A percentile compares a stretch with the other conserved stretches of the same genome.
Evolutionary conservation across 23 tunicate genomes (phyloP).

Genomic region (Halocynthia aurantium): DNA sequence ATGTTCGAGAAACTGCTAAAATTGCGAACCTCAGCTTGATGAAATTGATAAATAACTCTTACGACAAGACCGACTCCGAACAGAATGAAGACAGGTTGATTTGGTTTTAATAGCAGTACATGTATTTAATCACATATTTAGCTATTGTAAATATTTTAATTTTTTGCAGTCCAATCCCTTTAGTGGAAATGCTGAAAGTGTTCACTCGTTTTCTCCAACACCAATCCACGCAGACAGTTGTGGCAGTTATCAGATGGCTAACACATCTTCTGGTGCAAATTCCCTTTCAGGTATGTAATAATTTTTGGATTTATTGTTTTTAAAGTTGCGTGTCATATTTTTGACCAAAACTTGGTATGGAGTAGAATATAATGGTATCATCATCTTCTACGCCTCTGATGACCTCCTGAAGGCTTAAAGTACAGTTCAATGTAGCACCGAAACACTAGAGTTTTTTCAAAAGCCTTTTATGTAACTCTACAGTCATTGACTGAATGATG

Average conservation of each 20-base stretch:
- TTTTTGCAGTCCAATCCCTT: slow-evolving; percentile 38
- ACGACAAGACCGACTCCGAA: slow-evolving; percentile 32
- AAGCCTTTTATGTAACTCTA: too few relatives aligned
- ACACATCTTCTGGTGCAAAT: slow-evolving; percentile 66
- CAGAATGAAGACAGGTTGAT: slow-evolving; percentile 19
- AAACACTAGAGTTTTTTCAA: too few relatives aligned
- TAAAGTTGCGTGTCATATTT: too few relatives aligned
- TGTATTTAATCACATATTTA: neutral
- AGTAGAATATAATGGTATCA: too few relatives aligned
- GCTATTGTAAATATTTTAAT: slow-evolving; percentile 3
- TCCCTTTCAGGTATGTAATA: slow-evolving; percentile 51
- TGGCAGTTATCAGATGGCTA: slow-evolving; percentile 86
- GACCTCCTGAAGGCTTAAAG: too few relatives aligned
- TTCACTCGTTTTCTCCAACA: slow-evolving; percentile 36
- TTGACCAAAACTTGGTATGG: too few relatives aligned
- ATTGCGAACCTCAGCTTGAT: slow-evolving; percentile 66
- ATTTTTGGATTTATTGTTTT: neutral
- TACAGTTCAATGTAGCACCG: too few relatives aligned
- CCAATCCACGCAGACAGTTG: slow-evolving; percentile 52
- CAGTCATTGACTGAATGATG: too few relatives aligned
- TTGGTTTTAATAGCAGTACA: neutral
- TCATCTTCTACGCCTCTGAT: too few relatives aligned
- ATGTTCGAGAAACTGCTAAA: slow-evolving; percentile 52
- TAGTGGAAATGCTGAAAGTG: slow-evolving; percentile 60
- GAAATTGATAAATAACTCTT: slow-evolving; percentile 45